Conservation (phyloP, 2,888 invertebrate genomes). For the Amaurobius ferox region DNA sequence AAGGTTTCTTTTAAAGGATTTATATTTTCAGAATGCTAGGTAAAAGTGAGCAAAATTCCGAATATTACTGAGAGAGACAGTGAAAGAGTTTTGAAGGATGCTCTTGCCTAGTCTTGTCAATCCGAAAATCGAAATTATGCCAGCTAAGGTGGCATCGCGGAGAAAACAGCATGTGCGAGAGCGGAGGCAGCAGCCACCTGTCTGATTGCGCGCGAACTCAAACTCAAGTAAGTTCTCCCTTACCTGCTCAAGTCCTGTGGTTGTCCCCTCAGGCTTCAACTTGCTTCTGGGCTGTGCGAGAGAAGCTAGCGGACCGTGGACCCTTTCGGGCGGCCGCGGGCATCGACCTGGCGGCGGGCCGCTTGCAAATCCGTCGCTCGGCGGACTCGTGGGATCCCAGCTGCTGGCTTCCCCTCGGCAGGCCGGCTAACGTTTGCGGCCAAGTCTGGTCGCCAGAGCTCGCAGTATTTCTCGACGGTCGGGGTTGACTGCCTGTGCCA, state of each 20-base stretch:
- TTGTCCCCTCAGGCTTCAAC: constrained; percentile 37
- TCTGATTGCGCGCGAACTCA: constrained; percentile 30
- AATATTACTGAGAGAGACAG: too few species aligned
- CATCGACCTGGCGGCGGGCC: constrained; percentile 1
- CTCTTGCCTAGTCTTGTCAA: too few species aligned
- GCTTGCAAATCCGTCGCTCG: not conserved
- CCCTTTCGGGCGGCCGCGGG: constrained; percentile 20
- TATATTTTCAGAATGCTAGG: too few species aligned
- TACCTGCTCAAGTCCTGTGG: constrained; percentile 44
- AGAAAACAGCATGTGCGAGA: constrained; percentile 18
- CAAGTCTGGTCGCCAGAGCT: constrained; percentile 47
- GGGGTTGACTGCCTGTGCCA: constrained; percentile 57
- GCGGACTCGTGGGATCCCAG: constrained; percentile 1
- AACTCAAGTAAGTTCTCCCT: constrained; percentile 55
- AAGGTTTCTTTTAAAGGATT: too few species aligned
- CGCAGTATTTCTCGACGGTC: constrained; percentile 59
- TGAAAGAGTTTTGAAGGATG: too few species aligned
- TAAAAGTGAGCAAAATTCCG: too few species aligned
- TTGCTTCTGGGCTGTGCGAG: constrained; percentile 33
- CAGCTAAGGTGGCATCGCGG: not conserved
- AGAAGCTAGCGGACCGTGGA: constrained; percentile 57
- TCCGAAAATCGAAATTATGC: too few species aligned
- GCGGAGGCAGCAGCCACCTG: constrained; percentile 31
- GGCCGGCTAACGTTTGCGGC: constrained; percentile 38
- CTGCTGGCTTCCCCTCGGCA: constrained; percentile 18